Percentiles rank a stretch among this genome's conserved stretches.
Evolutionary conservation across 2,113 vertebrate species (phyloP).

Genomic region (Stigmatopora nigra): DNA sequence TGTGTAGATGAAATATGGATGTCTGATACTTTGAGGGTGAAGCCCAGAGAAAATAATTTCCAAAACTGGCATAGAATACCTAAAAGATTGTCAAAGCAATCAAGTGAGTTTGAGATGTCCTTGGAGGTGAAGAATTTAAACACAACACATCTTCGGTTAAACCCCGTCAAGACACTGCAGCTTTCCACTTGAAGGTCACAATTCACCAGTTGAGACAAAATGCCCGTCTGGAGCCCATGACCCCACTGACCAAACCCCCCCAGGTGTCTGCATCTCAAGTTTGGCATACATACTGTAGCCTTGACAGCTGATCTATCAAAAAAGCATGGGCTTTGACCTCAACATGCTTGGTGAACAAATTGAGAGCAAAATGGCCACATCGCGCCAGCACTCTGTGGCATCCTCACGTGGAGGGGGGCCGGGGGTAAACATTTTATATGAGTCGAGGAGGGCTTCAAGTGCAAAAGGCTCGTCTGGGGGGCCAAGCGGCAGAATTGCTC

Average conservation of each 20-base stretch:
- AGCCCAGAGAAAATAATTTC: too few relatives aligned
- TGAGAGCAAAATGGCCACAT: slow-evolving; percentile 53
- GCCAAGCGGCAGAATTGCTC: slow-evolving; percentile 63
- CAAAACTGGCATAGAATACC: not conserved
- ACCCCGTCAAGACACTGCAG: slow-evolving; percentile 28
- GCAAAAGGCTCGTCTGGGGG: slow-evolving; percentile 51
- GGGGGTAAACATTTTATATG: slow-evolving; percentile 47
- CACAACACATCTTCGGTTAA: slow-evolving; percentile 6
- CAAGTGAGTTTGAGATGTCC: slow-evolving; percentile 3
- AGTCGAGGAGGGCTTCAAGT: slow-evolving; percentile 23
- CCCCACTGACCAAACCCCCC: slow-evolving; percentile 15
- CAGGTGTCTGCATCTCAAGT: slow-evolving; percentile 35
- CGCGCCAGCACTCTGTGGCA: slow-evolving; percentile 30
- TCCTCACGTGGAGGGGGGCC: slow-evolving; percentile 20
- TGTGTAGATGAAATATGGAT: too few relatives aligned
- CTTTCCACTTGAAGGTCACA: slow-evolving; percentile 22
- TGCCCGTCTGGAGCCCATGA: slow-evolving; percentile 14
- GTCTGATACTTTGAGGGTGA: too few relatives aligned
- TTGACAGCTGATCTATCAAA: slow-evolving; percentile 48
- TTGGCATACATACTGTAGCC: slow-evolving; percentile 18
- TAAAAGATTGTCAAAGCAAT: not conserved
- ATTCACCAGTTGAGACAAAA: slow-evolving; percentile 33
- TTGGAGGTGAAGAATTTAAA: slow-evolving; percentile 6
- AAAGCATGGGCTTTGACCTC: slow-evolving; percentile 34
- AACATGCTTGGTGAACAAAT: slow-evolving; percentile 39